A percentile compares a stretch with the other conserved stretches of the same genome.
These are phyloP conservation scores for Notodonta dromedarius DNA, from an alignment of 2,888 invertebrate species.

Conservation along the genomic window DNA sequence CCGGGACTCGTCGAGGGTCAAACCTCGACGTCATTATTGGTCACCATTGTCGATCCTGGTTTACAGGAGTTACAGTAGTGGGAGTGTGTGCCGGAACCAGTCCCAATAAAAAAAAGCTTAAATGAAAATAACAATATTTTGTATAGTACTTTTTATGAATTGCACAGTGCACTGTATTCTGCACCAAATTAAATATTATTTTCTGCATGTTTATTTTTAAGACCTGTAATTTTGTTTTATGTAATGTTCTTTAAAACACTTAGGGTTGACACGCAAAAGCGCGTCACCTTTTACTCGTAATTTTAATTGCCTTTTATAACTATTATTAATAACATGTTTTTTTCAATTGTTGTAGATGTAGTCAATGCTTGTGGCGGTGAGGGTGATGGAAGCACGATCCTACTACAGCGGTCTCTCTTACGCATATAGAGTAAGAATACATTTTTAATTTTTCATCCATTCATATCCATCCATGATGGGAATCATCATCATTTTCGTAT, in stretches of 20 bases:
- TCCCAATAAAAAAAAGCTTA: no score
- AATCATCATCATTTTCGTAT: slow-evolving; percentile 7
- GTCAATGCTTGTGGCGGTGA: slow-evolving; percentile 95
- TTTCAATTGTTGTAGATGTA: slow-evolving; percentile 91
- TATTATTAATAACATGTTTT: slow-evolving; percentile 62
- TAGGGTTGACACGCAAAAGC: background rate
- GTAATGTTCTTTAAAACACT: slow-evolving; percentile 2
- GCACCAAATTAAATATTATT: slow-evolving; percentile 27
- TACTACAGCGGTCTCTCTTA: slow-evolving; percentile 84
- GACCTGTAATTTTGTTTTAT: slow-evolving; percentile 11
- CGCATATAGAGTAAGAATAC: slow-evolving; percentile 79
- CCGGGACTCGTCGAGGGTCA: no score
- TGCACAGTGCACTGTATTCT: background rate
- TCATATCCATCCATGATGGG: background rate
- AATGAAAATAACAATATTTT: background rate
- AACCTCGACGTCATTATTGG: no score
- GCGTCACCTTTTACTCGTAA: background rate
- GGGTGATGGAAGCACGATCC: slow-evolving; percentile 87
- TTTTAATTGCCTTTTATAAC: slow-evolving; percentile 12
- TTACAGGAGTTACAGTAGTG: no score
- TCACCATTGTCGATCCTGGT: no score
- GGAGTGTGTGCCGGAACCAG: no score
- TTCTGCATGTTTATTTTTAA: slow-evolving; percentile 18
- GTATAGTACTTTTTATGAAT: background rate
- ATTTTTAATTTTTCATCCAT: slow-evolving; percentile 40